Percentiles rank a stretch among this genome's conserved stretches.
Evolutionary conservation across 2,888 invertebrate genomes (phyloP).

Genomic region (Brachyptera putata): DNA sequence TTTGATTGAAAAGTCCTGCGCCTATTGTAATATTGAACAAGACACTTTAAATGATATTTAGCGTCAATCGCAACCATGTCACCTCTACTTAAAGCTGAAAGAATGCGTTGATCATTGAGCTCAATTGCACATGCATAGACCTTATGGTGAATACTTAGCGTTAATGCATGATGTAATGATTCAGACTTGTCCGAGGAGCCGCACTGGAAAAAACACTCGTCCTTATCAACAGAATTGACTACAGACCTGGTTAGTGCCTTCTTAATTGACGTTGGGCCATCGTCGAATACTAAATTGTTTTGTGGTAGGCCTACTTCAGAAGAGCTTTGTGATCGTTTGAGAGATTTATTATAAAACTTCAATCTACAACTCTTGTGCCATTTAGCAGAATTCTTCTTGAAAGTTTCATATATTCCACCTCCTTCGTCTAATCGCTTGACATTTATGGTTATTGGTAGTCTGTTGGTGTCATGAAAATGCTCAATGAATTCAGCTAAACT

Average conservation of each 20-base stretch:
- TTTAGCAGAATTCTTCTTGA: neutral
- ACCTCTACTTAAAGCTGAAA: neutral
- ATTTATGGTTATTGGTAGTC: neutral
- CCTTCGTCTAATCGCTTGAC: neutral
- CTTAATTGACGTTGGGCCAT: conserved; percentile 1
- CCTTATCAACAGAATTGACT: too few species aligned
- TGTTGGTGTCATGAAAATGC: neutral
- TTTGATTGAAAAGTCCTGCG: neutral
- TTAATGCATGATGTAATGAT: neutral
- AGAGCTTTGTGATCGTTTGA: too few species aligned
- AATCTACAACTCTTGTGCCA: neutral
- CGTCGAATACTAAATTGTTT: neutral
- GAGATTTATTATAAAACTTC: neutral
- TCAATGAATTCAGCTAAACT: neutral
- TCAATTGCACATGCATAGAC: neutral
- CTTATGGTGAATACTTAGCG: neutral
- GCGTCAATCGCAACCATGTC: conserved; percentile 2
- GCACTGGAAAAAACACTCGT: too few species aligned
- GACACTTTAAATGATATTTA: neutral
- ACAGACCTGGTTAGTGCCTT: neutral
- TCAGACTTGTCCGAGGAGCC: neutral
- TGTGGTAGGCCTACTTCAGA: neutral
- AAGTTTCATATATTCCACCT: neutral
- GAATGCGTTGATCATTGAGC: neutral
- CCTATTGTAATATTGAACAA: neutral